Percentiles rank a stretch among this genome's conserved stretches.
Evolutionary conservation across 2,797 vertebrate species (phyloP).

Genomic region (Nyctalus aviator): DNA sequence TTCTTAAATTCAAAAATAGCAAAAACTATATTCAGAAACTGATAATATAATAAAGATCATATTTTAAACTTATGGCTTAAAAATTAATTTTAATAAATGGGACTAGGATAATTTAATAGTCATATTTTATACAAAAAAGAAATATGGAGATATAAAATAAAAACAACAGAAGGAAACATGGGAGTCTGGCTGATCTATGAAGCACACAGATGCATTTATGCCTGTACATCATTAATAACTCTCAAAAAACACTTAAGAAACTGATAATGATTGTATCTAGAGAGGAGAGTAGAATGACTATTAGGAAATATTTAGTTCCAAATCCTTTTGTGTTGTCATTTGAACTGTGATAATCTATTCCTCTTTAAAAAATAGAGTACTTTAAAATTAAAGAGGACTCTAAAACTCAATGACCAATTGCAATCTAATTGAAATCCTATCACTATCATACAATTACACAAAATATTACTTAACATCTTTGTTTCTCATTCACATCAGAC

Average conservation of each 20-base stretch:
- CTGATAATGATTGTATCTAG: not conserved
- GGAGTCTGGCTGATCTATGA: too few relatives aligned
- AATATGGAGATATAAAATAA: conserved; percentile 11
- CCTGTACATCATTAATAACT: not conserved
- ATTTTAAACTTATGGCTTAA: not conserved
- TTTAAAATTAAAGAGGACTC: conserved; percentile 22
- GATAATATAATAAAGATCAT: not conserved
- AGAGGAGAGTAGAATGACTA: not conserved
- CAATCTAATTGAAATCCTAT: not conserved
- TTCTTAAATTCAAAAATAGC: not conserved
- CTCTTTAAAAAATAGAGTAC: not conserved
- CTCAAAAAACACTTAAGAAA: conserved; percentile 28
- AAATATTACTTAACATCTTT: not conserved
- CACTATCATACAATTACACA: not conserved
- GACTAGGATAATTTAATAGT: not conserved
- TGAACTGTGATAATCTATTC: not conserved
- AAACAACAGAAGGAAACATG: not conserved
- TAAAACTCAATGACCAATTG: not conserved
- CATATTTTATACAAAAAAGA: not conserved
- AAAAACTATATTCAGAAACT: conserved; percentile 43
- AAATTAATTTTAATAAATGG: not conserved
- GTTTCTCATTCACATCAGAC: not conserved
- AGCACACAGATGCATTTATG: not conserved
- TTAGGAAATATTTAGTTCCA: not conserved
- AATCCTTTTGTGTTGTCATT: not conserved